These are phyloP conservation scores for Augochlorella aurata DNA, from an alignment of 2,888 invertebrate species.

Conservation along the genomic window DNA sequence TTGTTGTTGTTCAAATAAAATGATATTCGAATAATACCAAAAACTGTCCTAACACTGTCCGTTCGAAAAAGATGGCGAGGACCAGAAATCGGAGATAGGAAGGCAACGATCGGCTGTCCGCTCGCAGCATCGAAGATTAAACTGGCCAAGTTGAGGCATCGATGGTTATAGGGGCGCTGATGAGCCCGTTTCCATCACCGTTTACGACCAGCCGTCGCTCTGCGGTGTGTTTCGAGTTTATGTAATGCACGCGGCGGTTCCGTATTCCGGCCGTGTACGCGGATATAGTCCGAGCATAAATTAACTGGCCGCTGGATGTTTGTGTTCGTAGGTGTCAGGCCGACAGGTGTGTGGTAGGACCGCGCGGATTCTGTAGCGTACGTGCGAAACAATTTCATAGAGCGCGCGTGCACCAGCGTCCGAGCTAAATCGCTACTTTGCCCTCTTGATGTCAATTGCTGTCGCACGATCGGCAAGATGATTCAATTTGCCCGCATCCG, in stretches of 20 bases:
- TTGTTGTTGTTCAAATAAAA: too few relatives aligned
- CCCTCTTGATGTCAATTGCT: conserved; percentile 42
- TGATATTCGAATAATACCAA: too few relatives aligned
- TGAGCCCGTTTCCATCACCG: conserved; percentile 70
- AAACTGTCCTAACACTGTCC: too few relatives aligned
- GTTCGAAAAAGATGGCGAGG: background rate
- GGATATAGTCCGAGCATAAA: conserved; percentile 71
- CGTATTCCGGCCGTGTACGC: conserved; percentile 67
- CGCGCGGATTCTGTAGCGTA: conserved; percentile 18
- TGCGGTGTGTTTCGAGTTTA: conserved; percentile 71
- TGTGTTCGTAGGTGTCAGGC: conserved; percentile 29
- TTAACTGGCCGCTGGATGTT: conserved; percentile 67
- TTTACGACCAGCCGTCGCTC: conserved; percentile 62
- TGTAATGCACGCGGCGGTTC: conserved; percentile 71
- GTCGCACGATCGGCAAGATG: conserved; percentile 41
- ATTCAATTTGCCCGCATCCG: conserved; percentile 35
- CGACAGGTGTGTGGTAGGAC: background rate
- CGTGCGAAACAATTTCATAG: conserved; percentile 55
- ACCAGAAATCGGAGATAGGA: background rate
- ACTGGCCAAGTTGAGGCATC: conserved; percentile 51
- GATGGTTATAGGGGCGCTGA: conserved; percentile 69
- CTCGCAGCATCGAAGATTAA: conserved; percentile 45
- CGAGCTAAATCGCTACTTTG: conserved; percentile 46
- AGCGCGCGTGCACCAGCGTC: conserved; percentile 15
- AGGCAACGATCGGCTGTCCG: conserved; percentile 3